A percentile compares a stretch with the other conserved stretches of the same genome.
Evolutionary conservation across 2,113 vertebrate species (phyloP).

Genomic region (Camarhynchus parvulus): DNA sequence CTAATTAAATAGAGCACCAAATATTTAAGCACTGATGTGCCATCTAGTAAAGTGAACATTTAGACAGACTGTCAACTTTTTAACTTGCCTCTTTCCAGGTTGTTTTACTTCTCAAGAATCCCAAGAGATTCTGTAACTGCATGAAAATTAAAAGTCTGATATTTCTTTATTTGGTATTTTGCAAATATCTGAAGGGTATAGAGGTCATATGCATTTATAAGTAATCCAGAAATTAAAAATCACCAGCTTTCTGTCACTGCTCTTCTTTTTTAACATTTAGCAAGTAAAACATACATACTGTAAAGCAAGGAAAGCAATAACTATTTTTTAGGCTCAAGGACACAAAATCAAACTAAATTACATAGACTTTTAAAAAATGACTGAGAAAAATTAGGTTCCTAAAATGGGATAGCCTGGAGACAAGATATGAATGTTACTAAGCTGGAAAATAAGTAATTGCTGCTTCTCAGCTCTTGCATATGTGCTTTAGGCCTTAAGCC

Average conservation of each 20-base stretch:
- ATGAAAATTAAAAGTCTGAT: not conserved
- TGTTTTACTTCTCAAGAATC: not conserved
- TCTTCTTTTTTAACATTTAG: not conserved
- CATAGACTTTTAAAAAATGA: not conserved
- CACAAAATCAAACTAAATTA: not conserved
- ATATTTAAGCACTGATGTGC: not conserved
- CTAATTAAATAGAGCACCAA: constrained; percentile 9
- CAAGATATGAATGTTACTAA: not conserved
- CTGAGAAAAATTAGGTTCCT: not conserved
- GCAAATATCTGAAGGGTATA: not conserved
- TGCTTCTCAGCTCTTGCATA: not conserved
- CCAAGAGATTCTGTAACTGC: not conserved
- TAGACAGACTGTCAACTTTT: constrained; percentile 5
- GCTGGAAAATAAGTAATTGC: not conserved
- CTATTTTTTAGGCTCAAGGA: not conserved
- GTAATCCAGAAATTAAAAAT: not conserved
- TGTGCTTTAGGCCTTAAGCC: not conserved
- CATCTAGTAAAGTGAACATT: not conserved
- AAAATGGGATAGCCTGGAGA: not conserved
- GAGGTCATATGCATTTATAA: not conserved
- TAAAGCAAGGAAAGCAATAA: not conserved
- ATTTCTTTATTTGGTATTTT: not conserved
- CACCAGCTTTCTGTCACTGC: not conserved
- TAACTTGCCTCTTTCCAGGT: not conserved
- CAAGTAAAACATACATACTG: not conserved